Evolutionary conservation across 2,113 vertebrate genomes (phyloP).

Genomic region (Lanius ludovicianus): DNA sequence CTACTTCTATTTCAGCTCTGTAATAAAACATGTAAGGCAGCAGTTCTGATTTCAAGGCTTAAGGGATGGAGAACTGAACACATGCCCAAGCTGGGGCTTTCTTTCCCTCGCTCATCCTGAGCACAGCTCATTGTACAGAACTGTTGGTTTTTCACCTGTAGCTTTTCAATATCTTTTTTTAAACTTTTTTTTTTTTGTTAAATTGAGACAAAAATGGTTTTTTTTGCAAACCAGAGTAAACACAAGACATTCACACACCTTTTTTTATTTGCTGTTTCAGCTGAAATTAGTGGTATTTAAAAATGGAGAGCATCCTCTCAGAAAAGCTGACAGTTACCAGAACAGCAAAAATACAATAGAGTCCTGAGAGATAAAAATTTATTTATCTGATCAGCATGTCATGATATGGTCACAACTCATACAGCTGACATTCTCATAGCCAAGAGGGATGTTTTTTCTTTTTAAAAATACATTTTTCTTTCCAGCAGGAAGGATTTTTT

Average conservation of each 20-base stretch:
- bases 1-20: not conserved
- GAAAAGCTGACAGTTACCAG: not conserved
- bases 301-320: conserved; percentile 19
- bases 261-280: conserved; percentile 15
- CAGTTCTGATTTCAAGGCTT: not conserved
- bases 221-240: not conserved
- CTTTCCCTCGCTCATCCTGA: not conserved
- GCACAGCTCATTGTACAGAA: not conserved
- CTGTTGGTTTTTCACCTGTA: not conserved
- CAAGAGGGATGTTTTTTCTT: conserved; percentile 62
- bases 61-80: not conserved
- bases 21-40: not conserved
- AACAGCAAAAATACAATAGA: conserved; percentile 37
- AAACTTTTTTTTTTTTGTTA: not conserved
- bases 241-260: not conserved
- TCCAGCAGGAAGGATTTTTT: conserved; percentile 63
- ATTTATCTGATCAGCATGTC: conserved; percentile 73
- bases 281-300: conserved; percentile 25
- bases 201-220: not conserved
- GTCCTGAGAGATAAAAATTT: conserved; percentile 77
- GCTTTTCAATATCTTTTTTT: not conserved
- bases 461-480: conserved; percentile 74
- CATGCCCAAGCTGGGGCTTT: not conserved
- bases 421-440: conserved; percentile 74
- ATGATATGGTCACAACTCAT: conserved; percentile 70